Conservation (phyloP, 2,113 vertebrate species). For the Gobio gobio region DNA sequence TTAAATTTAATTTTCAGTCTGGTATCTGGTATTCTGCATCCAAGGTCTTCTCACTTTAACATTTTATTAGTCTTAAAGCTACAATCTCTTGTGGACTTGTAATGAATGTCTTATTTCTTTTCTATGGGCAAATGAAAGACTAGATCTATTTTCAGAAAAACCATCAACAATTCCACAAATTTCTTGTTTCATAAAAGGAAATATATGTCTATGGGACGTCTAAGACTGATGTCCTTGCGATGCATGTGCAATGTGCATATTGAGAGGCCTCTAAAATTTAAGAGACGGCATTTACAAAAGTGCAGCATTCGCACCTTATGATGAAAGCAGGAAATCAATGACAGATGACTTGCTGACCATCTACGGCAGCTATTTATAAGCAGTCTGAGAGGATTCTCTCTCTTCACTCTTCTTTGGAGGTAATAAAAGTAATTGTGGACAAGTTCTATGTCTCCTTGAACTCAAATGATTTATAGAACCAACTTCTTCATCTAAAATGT, state of each 20-base stretch:
- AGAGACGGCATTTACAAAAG: no score
- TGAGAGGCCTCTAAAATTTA: no score
- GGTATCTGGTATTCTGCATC: not conserved
- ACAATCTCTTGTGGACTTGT: not conserved
- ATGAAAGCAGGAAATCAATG: not conserved
- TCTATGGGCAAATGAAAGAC: not conserved
- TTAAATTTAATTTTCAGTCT: not conserved
- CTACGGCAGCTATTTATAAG: not conserved
- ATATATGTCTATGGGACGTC: no score
- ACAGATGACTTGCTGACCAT: not conserved
- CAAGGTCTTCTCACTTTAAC: slow-evolving; percentile 8
- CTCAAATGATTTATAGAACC: not conserved
- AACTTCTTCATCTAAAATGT: not conserved
- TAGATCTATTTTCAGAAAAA: not conserved
- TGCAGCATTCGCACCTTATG: no score
- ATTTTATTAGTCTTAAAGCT: not conserved
- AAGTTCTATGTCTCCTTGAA: slow-evolving; percentile 1
- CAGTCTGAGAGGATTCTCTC: not conserved
- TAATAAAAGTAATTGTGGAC: not conserved
- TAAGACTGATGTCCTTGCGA: not conserved
- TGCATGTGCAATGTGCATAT: not conserved
- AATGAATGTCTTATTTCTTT: not conserved
- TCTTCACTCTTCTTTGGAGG: not conserved
- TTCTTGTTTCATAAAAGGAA: not conserved
- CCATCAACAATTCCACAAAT: not conserved